These are phyloP conservation scores for Habrosyne pyritoides DNA, from an alignment of 2,888 invertebrate genomes.

Conservation along the genomic window DNA sequence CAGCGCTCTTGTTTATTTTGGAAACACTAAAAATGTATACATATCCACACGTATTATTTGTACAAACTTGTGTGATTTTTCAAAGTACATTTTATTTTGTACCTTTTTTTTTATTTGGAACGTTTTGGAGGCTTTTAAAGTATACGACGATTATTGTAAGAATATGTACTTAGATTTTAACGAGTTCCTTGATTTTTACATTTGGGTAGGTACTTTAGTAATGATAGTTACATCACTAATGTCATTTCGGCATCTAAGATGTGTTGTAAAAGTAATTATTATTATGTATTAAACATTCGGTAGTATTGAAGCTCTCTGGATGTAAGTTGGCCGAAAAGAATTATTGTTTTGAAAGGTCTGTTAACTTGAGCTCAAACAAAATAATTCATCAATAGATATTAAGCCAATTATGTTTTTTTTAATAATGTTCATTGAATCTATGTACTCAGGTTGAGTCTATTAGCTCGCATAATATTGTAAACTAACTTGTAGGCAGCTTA, in stretches of 20 bases:
- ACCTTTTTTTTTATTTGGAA: constrained; percentile 61
- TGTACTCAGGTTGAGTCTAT: constrained; percentile 24
- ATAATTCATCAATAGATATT: constrained; percentile 26
- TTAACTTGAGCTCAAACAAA: constrained; percentile 17
- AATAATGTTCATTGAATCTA: constrained; percentile 16
- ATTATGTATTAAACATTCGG: constrained; percentile 38
- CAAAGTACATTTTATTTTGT: constrained; percentile 59
- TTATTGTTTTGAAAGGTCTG: constrained; percentile 16
- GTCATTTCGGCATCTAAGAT: constrained; percentile 48
- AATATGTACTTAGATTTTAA: constrained; percentile 79
- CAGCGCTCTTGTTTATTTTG: constrained; percentile 19
- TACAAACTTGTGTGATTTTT: constrained; percentile 69
- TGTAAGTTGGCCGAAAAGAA: constrained; percentile 17
- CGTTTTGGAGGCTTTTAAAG: constrained; percentile 82
- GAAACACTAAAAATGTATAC: constrained; percentile 35
- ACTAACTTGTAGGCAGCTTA: constrained; percentile 41
- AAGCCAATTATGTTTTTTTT: constrained; percentile 31
- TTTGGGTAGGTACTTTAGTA: constrained; percentile 56
- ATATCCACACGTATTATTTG: constrained; percentile 49
- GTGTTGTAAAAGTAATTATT: constrained; percentile 32
- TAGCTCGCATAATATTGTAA: constrained; percentile 35
- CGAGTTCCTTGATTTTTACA: constrained; percentile 73
- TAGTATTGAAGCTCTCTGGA: constrained; percentile 26
- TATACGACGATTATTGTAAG: constrained; percentile 80
- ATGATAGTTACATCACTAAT: constrained; percentile 28